Percentiles rank a stretch among this genome's conserved stretches.
These are phyloP conservation scores for Pocillopora damicornis DNA, from an alignment of 64 coral and sea anemone species.

Conservation along the genomic window DNA sequence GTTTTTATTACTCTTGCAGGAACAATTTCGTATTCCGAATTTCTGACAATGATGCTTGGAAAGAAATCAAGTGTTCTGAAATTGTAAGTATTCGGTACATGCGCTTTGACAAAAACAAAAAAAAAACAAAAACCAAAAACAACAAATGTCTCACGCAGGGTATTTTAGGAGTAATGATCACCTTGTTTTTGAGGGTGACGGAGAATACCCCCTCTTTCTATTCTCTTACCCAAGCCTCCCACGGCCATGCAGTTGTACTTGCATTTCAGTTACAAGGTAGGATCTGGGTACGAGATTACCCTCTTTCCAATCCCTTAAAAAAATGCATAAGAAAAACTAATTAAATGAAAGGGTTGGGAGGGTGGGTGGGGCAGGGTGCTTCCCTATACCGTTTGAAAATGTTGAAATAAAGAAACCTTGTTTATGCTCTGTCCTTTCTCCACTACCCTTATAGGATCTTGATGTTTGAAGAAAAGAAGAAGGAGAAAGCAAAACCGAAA, in stretches of 20 bases:
- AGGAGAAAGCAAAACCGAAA: constrained; percentile 60
- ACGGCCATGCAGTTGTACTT: too few species aligned
- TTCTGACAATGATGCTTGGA: constrained; percentile 97
- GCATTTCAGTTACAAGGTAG: too few species aligned
- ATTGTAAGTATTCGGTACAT: constrained; percentile 60
- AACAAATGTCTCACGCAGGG: not conserved
- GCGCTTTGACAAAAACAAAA: not conserved
- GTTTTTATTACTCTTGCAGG: constrained; percentile 40
- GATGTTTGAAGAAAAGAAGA: constrained; percentile 85
- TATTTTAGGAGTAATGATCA: too few species aligned
- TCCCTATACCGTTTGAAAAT: not conserved
- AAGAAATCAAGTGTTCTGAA: constrained; percentile 94
- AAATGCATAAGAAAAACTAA: too few species aligned
- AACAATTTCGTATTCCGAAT: constrained; percentile 84
- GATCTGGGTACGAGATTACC: too few species aligned
- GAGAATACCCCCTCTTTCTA: too few species aligned
- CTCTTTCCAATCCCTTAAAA: too few species aligned
- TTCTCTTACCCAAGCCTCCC: too few species aligned
- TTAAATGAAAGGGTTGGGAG: too few species aligned
- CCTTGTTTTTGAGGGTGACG: too few species aligned
- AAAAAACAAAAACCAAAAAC: too few species aligned
- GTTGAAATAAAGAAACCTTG: not conserved
- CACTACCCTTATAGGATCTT: constrained; percentile 62
- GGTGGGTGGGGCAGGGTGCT: too few species aligned
- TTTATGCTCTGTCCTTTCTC: not conserved